Percentiles rank a stretch among this genome's conserved stretches.
Evolutionary conservation across 2,797 vertebrate species (phyloP).

Genomic region (Glyptemys insculpta): DNA sequence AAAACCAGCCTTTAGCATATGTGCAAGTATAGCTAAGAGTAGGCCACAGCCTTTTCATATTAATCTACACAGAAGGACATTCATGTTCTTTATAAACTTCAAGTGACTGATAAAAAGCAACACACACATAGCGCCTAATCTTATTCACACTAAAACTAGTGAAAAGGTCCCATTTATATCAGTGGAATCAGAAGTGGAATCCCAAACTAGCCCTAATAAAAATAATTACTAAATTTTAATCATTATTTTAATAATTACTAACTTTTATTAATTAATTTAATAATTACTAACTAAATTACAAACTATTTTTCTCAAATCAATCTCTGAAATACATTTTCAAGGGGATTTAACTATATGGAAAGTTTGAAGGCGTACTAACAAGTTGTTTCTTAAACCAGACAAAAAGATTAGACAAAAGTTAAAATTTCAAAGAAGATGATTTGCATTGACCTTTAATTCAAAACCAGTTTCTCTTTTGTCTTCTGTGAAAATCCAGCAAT

Average conservation of each 20-base stretch:
- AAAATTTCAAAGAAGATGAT: background rate
- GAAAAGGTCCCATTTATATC: background rate
- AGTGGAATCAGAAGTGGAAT: background rate
- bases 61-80: background rate
- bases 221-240: background rate
- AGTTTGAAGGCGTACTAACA: background rate
- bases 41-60: background rate
- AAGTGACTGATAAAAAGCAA: background rate
- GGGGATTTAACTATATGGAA: background rate
- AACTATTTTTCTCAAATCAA: background rate
- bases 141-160: background rate
- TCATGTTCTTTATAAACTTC: background rate
- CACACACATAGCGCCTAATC: background rate
- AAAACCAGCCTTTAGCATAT: too few relatives aligned
- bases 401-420: background rate
- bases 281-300: background rate
- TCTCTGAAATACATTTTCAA: background rate
- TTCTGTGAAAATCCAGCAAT: background rate
- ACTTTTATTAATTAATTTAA: too few relatives aligned
- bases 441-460: background rate
- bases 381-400: background rate
- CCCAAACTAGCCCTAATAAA: background rate
- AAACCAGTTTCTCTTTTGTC: background rate
- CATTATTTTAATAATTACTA: too few relatives aligned
- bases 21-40: background rate